These are phyloP conservation scores for Corythornis cristatus DNA, from an alignment of 2,113 vertebrate genomes.

Conservation along the genomic window DNA sequence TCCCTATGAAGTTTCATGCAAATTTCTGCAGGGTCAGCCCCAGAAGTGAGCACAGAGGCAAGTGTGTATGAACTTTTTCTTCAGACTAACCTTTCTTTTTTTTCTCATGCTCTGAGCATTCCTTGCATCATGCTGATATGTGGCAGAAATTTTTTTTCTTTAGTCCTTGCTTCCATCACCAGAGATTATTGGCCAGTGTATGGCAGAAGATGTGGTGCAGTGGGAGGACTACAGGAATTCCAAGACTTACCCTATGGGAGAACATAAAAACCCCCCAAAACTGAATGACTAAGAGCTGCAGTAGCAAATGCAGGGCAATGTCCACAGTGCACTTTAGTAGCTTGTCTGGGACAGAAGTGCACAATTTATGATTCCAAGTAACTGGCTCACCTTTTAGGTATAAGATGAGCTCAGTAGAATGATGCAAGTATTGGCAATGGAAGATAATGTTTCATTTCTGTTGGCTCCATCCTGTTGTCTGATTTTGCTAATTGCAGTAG, in stretches of 20 bases:
- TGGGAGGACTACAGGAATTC: neutral
- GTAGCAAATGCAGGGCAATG: neutral
- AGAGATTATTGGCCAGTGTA: neutral
- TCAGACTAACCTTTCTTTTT: neutral
- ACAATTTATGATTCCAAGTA: conserved; percentile 16
- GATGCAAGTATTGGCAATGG: conserved; percentile 49
- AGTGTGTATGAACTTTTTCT: neutral
- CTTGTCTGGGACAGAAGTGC: neutral
- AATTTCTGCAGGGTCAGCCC: neutral
- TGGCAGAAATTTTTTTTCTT: neutral
- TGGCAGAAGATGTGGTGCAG: neutral
- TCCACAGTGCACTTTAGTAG: neutral
- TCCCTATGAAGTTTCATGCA: neutral
- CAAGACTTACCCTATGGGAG: neutral
- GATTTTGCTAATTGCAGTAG: conserved; percentile 41
- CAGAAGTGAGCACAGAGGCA: neutral
- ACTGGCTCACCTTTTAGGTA: conserved; percentile 14
- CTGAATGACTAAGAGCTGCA: neutral
- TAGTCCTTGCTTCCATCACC: neutral
- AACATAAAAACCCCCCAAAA: neutral
- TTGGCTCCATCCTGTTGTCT: conserved; percentile 35
- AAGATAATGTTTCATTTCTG: conserved; percentile 31
- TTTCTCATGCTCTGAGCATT: neutral
- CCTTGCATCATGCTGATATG: neutral
- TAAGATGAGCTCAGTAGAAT: conserved; percentile 45